A percentile compares a stretch with the other conserved stretches of the same genome.
phyloP scores from a whole-genome alignment of 1,140 invertebrate genomes.

The Gryllus bimaculatus region DNA sequence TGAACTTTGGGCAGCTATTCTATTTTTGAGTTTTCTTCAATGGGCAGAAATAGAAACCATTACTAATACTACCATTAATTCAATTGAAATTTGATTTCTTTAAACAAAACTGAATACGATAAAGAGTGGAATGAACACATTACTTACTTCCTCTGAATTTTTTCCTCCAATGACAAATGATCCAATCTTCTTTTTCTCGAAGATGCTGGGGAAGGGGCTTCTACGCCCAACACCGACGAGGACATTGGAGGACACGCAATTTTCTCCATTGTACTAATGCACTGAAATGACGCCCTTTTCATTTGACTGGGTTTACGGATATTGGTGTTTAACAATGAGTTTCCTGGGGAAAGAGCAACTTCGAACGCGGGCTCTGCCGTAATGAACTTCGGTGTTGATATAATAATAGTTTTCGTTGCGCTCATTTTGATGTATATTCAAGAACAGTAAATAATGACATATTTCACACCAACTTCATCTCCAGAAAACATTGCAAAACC shows the following conservation, averaged over 20 bases:
- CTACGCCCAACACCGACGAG: not conserved
- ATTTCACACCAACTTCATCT: too few species aligned
- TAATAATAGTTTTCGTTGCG: conserved; percentile 14
- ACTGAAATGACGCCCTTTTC: not conserved
- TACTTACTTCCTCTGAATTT: conserved; percentile 71
- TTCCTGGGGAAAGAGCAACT: not conserved
- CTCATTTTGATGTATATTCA: not conserved
- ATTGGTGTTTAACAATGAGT: not conserved
- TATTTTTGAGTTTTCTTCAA: conserved; percentile 87
- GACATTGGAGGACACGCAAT: not conserved
- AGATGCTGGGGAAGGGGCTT: conserved; percentile 24
- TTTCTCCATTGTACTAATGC: not conserved
- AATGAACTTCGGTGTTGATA: conserved; percentile 10
- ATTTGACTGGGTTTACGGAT: not conserved
- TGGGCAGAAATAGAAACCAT: conserved; percentile 21
- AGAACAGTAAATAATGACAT: too few species aligned
- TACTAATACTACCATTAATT: not conserved
- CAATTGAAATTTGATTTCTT: not conserved
- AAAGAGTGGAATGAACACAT: conserved; percentile 2
- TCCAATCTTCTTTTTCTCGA: conserved; percentile 63
- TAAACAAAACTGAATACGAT: not conserved
- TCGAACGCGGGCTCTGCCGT: not conserved
- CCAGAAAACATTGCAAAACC: too few species aligned
- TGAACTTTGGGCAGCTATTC: conserved; percentile 95
- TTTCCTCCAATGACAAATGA: conserved; percentile 72